phyloP scores from a whole-genome alignment of 1,140 invertebrate genomes.

The Drosophila tani region DNA sequence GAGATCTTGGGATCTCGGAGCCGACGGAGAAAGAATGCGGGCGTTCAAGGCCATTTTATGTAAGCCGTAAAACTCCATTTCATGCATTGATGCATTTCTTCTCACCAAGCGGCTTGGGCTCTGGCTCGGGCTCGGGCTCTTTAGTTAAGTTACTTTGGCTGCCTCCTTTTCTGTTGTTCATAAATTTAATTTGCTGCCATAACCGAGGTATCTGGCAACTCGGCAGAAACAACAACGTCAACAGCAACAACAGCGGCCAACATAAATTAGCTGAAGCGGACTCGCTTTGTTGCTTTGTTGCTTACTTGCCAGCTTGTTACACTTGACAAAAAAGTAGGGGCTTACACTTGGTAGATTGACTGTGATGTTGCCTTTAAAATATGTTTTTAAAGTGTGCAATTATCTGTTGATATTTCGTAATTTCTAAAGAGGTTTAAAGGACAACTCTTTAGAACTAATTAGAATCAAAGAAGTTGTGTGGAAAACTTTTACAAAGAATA shows the following conservation, averaged over 20 bases:
- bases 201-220: conserved; percentile 49
- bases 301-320: conserved; percentile 17
- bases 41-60: conserved; percentile 80
- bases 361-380: too few species aligned
- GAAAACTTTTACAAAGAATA: too few species aligned
- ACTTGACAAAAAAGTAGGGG: neutral
- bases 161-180: conserved; percentile 51
- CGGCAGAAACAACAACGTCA: conserved; percentile 15
- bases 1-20: conserved; percentile 20
- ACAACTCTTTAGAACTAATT: too few species aligned
- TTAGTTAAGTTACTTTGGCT: conserved; percentile 30
- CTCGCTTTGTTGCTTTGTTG: conserved; percentile 51
- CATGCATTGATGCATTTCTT: conserved; percentile 83
- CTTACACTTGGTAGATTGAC: neutral
- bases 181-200: conserved; percentile 68
- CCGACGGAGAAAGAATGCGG: conserved; percentile 56
- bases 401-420: neutral
- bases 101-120: conserved; percentile 47
- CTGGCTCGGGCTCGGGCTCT: conserved; percentile 25
- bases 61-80: conserved; percentile 83
- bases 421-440: neutral
- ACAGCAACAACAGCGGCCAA: conserved; percentile 27
- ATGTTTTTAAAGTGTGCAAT: too few species aligned
- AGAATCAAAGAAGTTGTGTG: too few species aligned
- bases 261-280: conserved; percentile 62